Base-by-base conservation (phyloP, 2,113 vertebrate genomes). In the Canis aureus region DNA sequence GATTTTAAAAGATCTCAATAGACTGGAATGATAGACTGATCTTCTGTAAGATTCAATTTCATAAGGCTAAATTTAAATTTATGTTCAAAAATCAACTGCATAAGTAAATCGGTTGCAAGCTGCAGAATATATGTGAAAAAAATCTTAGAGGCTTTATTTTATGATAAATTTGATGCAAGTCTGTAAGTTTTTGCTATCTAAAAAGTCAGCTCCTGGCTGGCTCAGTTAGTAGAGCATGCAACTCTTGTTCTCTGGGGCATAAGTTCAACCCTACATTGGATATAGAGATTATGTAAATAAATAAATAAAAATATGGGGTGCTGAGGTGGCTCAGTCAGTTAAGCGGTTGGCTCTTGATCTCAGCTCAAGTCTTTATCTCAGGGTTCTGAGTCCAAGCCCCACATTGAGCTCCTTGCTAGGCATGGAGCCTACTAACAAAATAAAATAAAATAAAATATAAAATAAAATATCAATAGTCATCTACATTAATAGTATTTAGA, bases 11-110 rank as follows among this genome's bases (percentile, higher is more conserved):
- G 11, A 76, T 71, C 51, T 94, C 79, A 78, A 67, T 16, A 82
- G 11, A 83, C 32, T 83, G 22, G 19, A 80, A 80, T 55, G 3
- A 79, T n/a, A 62, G 15, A 81, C 53, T 93, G 27, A 86, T 83
- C 25, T 69, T 16, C 19, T 88, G 51, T 51, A 85, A 66, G 51
- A 67, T 82, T 6, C 4, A 91, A 16, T 92, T 95, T 91, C n/a
- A 85, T 91, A 73, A 62, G 13, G 13, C 67, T 93, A 94, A 95
- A 88, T 91, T 88, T 86, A 16, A 97, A 91, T 90, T 95, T 71
- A 66, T 66, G 43, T 66, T 10, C 17, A 73, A 79, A 95, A 92
- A 43, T 81, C 13, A 90, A 53, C 35, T 84, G 62, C 11, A 89
- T 11, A 73, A 78, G 35, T 71, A 88, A 85, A 71, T 85, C 91